A percentile compares a stretch with the other conserved stretches of the same genome.
phyloP scores from a whole-genome alignment of 2,888 invertebrate species.

The Spodoptera littoralis region DNA sequence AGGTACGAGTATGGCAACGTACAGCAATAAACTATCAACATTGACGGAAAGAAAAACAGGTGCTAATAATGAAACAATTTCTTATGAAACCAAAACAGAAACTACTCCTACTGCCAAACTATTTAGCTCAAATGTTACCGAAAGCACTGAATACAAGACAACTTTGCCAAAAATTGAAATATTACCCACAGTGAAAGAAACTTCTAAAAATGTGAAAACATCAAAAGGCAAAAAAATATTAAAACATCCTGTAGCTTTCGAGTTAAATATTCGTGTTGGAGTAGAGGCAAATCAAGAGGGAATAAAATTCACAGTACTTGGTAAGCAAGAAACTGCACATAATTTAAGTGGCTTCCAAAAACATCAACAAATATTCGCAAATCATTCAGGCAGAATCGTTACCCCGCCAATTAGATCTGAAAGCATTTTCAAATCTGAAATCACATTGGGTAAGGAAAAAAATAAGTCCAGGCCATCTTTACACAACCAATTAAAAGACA shows the following conservation, averaged over 20 bases:
- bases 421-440: background rate
- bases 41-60: background rate
- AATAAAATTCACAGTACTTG: constrained; percentile 34
- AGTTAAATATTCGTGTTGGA: constrained; percentile 39
- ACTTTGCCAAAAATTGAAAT: background rate
- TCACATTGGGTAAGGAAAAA: background rate
- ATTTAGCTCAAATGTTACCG: background rate
- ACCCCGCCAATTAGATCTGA: background rate
- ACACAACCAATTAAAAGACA: background rate
- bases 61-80: background rate
- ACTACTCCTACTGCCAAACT: background rate
- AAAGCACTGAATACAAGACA: constrained; percentile 1
- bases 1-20: background rate
- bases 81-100: background rate
- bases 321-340: constrained; percentile 18
- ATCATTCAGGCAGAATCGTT: background rate
- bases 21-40: background rate
- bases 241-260: constrained; percentile 22
- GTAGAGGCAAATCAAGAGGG: constrained; percentile 37
- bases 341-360: background rate
- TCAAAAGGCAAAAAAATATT: constrained; percentile 5
- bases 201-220: background rate
- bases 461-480: background rate
- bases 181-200: background rate
- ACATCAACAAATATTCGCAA: background rate